Percentiles rank a stretch among this genome's conserved stretches.
Conservation (phyloP, 2,113 vertebrate species). For the Alectura lathami region DNA sequence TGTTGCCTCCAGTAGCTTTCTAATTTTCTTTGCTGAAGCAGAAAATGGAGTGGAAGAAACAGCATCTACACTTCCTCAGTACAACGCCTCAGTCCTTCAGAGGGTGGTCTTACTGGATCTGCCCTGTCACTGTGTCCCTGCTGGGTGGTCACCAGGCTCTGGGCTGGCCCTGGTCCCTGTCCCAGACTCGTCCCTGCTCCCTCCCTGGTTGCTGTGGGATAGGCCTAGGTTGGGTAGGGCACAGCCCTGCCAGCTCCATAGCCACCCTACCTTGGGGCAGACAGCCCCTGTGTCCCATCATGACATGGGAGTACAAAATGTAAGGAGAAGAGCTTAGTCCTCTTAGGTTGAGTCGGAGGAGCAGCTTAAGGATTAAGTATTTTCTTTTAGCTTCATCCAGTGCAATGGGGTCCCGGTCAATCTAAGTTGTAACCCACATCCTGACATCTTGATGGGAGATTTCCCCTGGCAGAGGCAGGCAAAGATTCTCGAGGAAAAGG, state of each 20-base stretch:
- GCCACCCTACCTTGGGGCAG: not conserved
- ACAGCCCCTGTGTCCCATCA: not conserved
- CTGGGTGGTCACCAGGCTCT: not conserved
- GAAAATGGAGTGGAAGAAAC: not conserved
- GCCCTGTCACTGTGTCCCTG: not conserved
- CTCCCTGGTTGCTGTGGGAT: not conserved
- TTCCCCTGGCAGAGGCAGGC: not conserved
- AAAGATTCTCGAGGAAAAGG: not conserved
- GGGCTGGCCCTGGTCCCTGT: fast-evolving
- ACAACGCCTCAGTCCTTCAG: not conserved
- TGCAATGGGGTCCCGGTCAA: not conserved
- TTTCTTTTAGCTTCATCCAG: not conserved
- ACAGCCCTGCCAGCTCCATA: fast-evolving
- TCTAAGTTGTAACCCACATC: not conserved
- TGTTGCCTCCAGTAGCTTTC: not conserved
- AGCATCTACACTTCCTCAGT: not conserved
- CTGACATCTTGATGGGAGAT: not conserved
- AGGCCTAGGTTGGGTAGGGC: not conserved
- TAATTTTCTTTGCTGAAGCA: slow-evolving; percentile 2
- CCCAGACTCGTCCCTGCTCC: fast-evolving
- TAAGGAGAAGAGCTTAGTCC: not conserved
- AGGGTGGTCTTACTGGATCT: not conserved
- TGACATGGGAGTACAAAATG: not conserved
- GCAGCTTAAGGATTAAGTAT: not conserved
- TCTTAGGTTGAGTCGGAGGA: not conserved